phyloP scores from a whole-genome alignment of 2,797 vertebrate genomes.

The Siniperca undulata region DNA sequence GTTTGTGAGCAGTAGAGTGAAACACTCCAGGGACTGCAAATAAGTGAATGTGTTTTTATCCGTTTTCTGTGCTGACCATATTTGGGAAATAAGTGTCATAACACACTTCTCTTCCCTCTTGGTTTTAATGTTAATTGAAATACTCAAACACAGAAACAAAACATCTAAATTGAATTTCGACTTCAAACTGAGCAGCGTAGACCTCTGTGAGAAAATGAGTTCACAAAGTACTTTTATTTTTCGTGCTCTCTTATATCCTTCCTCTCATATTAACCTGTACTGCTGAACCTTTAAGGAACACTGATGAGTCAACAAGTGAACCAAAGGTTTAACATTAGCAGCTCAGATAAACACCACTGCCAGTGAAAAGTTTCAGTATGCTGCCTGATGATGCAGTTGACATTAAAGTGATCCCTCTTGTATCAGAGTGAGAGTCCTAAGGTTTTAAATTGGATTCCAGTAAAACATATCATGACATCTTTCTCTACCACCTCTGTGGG shows the following conservation, averaged over 20 bases:
- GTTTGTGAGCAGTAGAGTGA: constrained; percentile 29
- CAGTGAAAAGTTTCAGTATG: constrained; percentile 21
- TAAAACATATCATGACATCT: constrained; percentile 32
- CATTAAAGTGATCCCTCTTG: constrained; percentile 19
- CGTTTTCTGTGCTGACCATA: constrained; percentile 8
- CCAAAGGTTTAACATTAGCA: constrained; percentile 38
- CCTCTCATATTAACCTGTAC: constrained; percentile 18
- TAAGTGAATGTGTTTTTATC: constrained; percentile 32
- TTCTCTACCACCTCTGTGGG: constrained; percentile 28
- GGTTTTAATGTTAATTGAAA: constrained; percentile 43
- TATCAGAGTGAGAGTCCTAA: constrained; percentile 5
- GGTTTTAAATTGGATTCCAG: constrained; percentile 26
- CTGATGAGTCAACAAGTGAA: constrained; percentile 34
- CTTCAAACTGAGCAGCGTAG: constrained; percentile 1
- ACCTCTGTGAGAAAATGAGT: constrained; percentile 6
- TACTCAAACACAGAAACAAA: constrained; percentile 5
- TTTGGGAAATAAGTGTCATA: constrained; percentile 22
- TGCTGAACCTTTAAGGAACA: constrained; percentile 1
- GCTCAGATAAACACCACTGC: constrained; percentile 15
- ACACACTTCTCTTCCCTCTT: constrained; percentile 13
- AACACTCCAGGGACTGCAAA: constrained; percentile 12
- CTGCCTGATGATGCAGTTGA: constrained; percentile 15
- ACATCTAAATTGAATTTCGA: constrained; percentile 18
- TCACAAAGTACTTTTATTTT: constrained; percentile 14
- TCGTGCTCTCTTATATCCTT: background rate